phyloP scores from a whole-genome alignment of 1,140 invertebrate genomes.

The Pogonomyrmex barbatus region DNA sequence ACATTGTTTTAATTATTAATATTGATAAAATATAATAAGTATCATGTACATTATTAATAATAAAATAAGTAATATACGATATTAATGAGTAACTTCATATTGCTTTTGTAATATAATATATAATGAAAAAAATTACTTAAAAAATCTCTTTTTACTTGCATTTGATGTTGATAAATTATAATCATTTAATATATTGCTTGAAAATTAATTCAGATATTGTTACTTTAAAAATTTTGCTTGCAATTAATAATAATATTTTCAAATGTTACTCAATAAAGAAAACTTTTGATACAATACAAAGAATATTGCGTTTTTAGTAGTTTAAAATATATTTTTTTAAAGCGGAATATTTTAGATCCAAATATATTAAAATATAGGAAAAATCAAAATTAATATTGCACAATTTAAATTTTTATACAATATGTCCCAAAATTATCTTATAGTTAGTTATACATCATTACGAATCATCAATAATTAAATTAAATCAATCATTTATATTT shows the following conservation, averaged over 20 bases:
- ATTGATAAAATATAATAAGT: constrained; percentile 9
- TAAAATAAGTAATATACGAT: constrained; percentile 26
- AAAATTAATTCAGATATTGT: neutral
- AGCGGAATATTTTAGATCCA: neutral
- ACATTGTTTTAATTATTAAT: constrained; percentile 33
- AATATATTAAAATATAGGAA: neutral
- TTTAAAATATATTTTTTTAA: constrained; percentile 6
- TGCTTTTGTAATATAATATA: neutral
- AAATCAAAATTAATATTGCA: neutral
- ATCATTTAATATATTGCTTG: neutral
- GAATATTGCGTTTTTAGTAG: constrained; percentile 4
- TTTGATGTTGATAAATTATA: neutral
- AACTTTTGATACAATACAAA: neutral
- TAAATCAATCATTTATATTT: constrained; percentile 13
- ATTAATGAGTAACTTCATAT: constrained; percentile 31
- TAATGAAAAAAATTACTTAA: neutral
- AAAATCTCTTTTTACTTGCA: neutral
- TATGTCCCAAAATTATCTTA: neutral
- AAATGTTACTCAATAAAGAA: constrained; percentile 23
- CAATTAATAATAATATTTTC: constrained; percentile 17
- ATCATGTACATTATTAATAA: constrained; percentile 4
- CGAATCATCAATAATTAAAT: constrained; percentile 8
- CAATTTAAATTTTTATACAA: constrained; percentile 3
- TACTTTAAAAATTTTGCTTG: neutral
- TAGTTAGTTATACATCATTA: neutral